phyloP scores from a whole-genome alignment of 2,888 invertebrate species.

The Synanthedon myopaeformis region DNA sequence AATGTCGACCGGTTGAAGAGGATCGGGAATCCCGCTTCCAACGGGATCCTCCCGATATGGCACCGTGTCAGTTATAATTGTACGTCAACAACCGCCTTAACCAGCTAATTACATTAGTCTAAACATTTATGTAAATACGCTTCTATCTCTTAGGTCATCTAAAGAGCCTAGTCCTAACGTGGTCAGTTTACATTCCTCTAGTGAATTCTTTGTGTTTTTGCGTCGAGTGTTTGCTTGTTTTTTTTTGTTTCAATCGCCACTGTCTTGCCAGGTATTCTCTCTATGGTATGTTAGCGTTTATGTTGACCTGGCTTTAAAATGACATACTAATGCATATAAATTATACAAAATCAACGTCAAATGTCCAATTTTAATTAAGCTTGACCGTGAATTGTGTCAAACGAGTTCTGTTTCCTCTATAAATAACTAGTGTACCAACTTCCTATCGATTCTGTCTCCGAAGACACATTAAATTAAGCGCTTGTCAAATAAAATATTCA shows the following conservation, averaged over 20 bases:
- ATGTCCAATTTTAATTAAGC: neutral
- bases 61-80: conserved; percentile 37
- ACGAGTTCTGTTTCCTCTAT: conserved; percentile 7
- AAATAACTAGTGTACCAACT: conserved; percentile 1
- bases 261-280: too few species aligned
- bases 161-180: neutral
- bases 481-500: neutral
- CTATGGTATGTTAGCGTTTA: too few species aligned
- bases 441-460: conserved; percentile 4
- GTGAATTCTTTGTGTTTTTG: too few species aligned
- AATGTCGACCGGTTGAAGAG: neutral
- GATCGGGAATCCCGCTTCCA: conserved; percentile 10
- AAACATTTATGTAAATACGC: neutral
- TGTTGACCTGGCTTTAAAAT: too few species aligned
- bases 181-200: too few species aligned
- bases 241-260: too few species aligned
- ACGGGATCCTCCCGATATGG: conserved; percentile 37
- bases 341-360: neutral
- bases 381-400: neutral
- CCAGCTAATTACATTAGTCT: neutral
- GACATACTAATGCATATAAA: too few species aligned
- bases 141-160: neutral
- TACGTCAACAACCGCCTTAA: neutral
- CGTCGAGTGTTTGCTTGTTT: too few species aligned
- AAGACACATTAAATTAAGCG: conserved; percentile 3